Conservation (phyloP, 2,888 invertebrate genomes). For the Limnephilus lunatus region DNA sequence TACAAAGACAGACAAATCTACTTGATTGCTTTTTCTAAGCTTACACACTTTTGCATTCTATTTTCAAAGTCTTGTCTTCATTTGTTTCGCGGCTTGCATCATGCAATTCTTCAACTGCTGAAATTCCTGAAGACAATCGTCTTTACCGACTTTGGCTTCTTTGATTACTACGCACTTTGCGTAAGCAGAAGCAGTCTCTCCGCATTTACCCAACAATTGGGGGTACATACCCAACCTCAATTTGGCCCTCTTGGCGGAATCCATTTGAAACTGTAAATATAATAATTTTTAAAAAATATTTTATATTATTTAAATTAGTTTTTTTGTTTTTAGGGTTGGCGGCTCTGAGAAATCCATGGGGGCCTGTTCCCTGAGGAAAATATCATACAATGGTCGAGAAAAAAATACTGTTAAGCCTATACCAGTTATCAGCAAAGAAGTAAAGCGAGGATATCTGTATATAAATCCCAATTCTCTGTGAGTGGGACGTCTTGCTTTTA, state of each 20-base stretch:
- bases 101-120: slow-evolving; percentile 85
- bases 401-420: slow-evolving; percentile 75
- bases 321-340: slow-evolving; percentile 30
- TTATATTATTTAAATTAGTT: not conserved
- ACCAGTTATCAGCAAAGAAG: not conserved
- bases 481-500: not conserved
- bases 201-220: slow-evolving; percentile 83
- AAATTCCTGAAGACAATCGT: slow-evolving; percentile 88
- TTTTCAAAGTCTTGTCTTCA: slow-evolving; percentile 83
- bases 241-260: slow-evolving; percentile 87
- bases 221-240: slow-evolving; percentile 87
- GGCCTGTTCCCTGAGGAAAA: slow-evolving; percentile 72
- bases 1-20: not conserved
- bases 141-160: slow-evolving; percentile 82
- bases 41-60: slow-evolving; percentile 57
- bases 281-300: not conserved
- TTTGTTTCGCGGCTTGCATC: slow-evolving; percentile 81
- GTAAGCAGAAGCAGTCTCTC: slow-evolving; percentile 83
- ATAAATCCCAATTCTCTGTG: not conserved
- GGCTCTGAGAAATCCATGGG: slow-evolving; percentile 70
- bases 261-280: slow-evolving; percentile 77
- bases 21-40: not conserved
- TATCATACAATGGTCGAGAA: slow-evolving; percentile 85
- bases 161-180: slow-evolving; percentile 88
- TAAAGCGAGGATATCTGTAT: not conserved